Conservation (phyloP, 2,888 invertebrate species). For the Sarcophaga variegata region DNA sequence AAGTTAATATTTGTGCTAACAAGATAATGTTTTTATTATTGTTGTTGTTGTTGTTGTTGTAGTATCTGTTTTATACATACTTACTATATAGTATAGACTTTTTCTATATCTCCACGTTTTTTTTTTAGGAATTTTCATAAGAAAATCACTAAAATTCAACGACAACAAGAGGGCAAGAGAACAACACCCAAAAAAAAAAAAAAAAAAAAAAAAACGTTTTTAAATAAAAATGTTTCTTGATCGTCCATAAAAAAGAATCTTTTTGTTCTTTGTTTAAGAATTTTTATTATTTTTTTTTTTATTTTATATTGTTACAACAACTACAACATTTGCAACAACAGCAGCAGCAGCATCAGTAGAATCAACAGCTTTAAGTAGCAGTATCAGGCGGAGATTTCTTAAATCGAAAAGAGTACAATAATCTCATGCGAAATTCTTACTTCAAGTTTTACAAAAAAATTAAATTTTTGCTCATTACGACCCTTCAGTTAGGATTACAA, state of each 20-base stretch:
- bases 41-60: slow-evolving; percentile 58
- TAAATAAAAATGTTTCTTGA: slow-evolving; percentile 64
- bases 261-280: not conserved
- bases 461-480: too few relatives aligned
- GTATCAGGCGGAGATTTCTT: slow-evolving; percentile 3
- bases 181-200: not conserved
- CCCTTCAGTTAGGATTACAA: too few relatives aligned
- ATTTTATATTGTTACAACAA: slow-evolving; percentile 44
- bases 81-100: too few relatives aligned
- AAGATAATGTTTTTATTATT: slow-evolving; percentile 73
- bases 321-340: slow-evolving; percentile 35
- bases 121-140: slow-evolving; percentile 42
- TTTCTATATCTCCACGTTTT: not conserved
- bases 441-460: too few relatives aligned
- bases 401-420: too few relatives aligned
- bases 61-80: too few relatives aligned
- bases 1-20: slow-evolving; percentile 81
- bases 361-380: slow-evolving; percentile 61
- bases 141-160: slow-evolving; percentile 13
- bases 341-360: slow-evolving; percentile 31
- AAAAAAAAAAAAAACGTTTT: slow-evolving; percentile 40
- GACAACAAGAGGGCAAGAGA: slow-evolving; percentile 19
- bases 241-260: slow-evolving; percentile 18
- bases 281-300: not conserved
- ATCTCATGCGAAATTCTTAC: too few relatives aligned